phyloP scores from a whole-genome alignment of 2,113 vertebrate species.

The Paraplagusia blochii region DNA sequence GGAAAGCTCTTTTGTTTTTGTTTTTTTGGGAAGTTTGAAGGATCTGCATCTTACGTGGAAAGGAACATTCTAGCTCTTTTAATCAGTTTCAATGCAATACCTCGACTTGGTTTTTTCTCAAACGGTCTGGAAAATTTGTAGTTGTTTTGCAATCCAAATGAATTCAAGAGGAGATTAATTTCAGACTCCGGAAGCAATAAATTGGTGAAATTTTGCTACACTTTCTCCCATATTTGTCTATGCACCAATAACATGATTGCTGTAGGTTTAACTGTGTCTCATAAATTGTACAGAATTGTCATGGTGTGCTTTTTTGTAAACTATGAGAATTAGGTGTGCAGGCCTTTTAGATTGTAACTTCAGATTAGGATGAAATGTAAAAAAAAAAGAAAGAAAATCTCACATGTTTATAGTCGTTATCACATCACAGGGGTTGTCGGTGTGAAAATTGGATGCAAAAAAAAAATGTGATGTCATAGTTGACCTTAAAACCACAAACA shows the following conservation, averaged over 20 bases:
- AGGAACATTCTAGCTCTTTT: conserved; percentile 66
- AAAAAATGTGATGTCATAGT: conserved; percentile 32
- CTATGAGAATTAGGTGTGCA: conserved; percentile 61
- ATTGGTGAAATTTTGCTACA: conserved; percentile 74
- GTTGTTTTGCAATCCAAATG: conserved; percentile 74
- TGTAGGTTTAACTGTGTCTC: conserved; percentile 71
- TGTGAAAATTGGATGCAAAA: conserved; percentile 49
- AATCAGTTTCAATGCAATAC: conserved; percentile 78
- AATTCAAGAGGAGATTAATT: conserved; percentile 64
- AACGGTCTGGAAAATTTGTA: conserved; percentile 67
- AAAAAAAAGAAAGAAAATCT: too few relatives aligned
- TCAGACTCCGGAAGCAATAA: conserved; percentile 80
- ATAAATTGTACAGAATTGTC: conserved; percentile 67
- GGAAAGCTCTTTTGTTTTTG: conserved; percentile 48
- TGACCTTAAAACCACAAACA: conserved; percentile 52
- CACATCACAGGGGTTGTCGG: conserved; percentile 27
- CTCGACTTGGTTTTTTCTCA: conserved; percentile 67
- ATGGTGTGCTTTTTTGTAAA: conserved; percentile 68
- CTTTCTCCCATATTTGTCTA: conserved; percentile 73
- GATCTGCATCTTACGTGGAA: conserved; percentile 54
- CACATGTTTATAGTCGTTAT: conserved; percentile 51
- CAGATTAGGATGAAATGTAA: conserved; percentile 53
- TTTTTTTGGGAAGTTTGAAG: conserved; percentile 48
- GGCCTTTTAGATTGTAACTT: conserved; percentile 58
- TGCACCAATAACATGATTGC: conserved; percentile 76